Conservation (phyloP, 2,888 invertebrate species). For the Heliconius hortense region DNA sequence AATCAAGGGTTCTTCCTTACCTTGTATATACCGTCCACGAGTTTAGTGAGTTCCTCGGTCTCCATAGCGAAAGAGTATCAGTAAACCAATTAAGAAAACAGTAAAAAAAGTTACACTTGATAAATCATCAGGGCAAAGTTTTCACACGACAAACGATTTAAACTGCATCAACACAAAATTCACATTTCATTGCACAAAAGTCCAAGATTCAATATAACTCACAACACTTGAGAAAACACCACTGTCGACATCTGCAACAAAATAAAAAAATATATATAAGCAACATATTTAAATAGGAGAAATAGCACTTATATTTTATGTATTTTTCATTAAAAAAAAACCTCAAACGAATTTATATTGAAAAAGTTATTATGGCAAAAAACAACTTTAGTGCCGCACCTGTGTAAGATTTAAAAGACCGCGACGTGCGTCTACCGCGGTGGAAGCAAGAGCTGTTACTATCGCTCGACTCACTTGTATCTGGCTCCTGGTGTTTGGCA, state of each 20-base stretch:
- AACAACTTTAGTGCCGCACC: conserved; percentile 47
- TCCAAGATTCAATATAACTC: conserved; percentile 53
- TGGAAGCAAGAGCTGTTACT: conserved; percentile 54
- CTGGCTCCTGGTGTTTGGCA: conserved; percentile 41
- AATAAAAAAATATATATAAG: conserved; percentile 51
- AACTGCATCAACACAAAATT: conserved; percentile 72
- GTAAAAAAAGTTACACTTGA: conserved; percentile 64
- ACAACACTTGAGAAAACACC: conserved; percentile 63
- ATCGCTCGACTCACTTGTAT: conserved; percentile 53
- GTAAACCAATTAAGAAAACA: conserved; percentile 56
- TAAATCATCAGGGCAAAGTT: conserved; percentile 70
- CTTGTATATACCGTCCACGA: conserved; percentile 95
- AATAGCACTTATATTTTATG: neutral
- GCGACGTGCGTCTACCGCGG: conserved; percentile 67
- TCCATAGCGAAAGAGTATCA: conserved; percentile 83
- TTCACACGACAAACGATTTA: conserved; percentile 63
- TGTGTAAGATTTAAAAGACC: conserved; percentile 33
- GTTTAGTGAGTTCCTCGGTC: conserved; percentile 94
- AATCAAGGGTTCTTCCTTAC: conserved; percentile 71
- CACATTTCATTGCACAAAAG: conserved; percentile 72
- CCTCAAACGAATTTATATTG: neutral
- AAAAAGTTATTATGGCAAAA: conserved; percentile 14
- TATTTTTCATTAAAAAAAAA: neutral
- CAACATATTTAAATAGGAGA: conserved; percentile 29
- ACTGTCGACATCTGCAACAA: conserved; percentile 78